These are phyloP conservation scores for Amitus sp. DNA, from an alignment of 2,888 invertebrate genomes.

Conservation along the genomic window DNA sequence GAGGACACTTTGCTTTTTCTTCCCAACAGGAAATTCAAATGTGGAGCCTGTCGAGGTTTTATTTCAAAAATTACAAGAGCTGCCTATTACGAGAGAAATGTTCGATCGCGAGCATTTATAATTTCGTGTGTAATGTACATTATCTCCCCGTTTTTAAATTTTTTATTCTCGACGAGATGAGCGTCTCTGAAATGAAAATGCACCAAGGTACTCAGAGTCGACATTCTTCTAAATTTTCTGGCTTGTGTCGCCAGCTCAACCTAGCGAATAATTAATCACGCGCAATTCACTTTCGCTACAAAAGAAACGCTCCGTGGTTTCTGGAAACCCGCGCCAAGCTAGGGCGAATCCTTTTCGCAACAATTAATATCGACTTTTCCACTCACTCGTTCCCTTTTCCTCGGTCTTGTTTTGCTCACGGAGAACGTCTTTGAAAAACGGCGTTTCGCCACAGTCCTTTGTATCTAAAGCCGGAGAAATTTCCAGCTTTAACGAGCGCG, in stretches of 20 bases:
- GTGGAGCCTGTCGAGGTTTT: too few species aligned
- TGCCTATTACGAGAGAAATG: too few species aligned
- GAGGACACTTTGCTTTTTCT: too few species aligned
- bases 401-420: slow-evolving; percentile 25
- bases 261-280: not conserved
- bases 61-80: too few species aligned
- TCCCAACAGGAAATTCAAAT: too few species aligned
- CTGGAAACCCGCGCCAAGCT: too few species aligned
- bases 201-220: slow-evolving; percentile 22
- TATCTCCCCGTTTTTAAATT: too few species aligned
- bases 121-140: too few species aligned
- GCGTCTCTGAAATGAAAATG: slow-evolving; percentile 20
- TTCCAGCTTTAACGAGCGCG: slow-evolving; percentile 32
- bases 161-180: slow-evolving; percentile 25
- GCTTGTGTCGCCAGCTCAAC: not conserved
- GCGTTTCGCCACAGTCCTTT: slow-evolving; percentile 20
- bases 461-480: slow-evolving; percentile 20
- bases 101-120: too few species aligned
- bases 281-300: not conserved
- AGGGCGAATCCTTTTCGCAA: not conserved
- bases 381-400: slow-evolving; percentile 13
- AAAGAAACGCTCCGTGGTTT: not conserved
- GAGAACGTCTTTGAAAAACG: slow-evolving; percentile 26
- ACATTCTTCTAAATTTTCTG: not conserved
- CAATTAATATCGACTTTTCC: slow-evolving; percentile 3